These are phyloP conservation scores for Streptopelia turtur DNA, from an alignment of 2,797 vertebrate species.

Conservation along the genomic window DNA sequence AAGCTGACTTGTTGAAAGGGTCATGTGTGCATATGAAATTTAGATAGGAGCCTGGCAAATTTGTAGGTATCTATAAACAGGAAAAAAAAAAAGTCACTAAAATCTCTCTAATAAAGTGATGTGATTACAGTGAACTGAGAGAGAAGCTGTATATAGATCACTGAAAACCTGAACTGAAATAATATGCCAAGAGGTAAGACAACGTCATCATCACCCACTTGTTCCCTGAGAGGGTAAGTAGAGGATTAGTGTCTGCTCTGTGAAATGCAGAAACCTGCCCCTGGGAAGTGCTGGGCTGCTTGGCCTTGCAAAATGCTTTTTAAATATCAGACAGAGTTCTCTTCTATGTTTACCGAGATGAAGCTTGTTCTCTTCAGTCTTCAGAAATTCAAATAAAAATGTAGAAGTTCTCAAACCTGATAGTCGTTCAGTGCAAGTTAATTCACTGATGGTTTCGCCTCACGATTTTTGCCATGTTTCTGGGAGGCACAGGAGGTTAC, in stretches of 20 bases:
- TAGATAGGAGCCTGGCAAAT: neutral
- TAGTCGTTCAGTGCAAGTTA: neutral
- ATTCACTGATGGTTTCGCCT: accelerated
- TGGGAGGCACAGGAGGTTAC: neutral
- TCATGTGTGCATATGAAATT: neutral
- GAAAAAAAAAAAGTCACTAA: neutral
- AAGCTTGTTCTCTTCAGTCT: neutral
- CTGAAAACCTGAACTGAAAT: neutral
- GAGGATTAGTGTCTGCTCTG: neutral
- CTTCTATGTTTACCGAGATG: neutral
- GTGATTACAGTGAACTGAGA: neutral
- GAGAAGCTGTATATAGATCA: neutral
- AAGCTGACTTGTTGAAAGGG: neutral
- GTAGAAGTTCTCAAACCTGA: neutral
- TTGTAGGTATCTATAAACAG: neutral
- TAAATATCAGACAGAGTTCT: neutral
- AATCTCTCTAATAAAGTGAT: neutral
- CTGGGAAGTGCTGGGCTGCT: neutral
- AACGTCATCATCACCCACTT: neutral
- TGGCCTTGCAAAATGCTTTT: neutral
- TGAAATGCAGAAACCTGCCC: neutral
- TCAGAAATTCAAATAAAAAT: neutral
- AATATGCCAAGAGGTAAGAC: neutral
- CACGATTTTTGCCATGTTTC: neutral
- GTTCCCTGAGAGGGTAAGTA: neutral